These are phyloP conservation scores for Callospermophilus lateralis DNA, from an alignment of 2,113 vertebrate species.

Conservation along the genomic window DNA sequence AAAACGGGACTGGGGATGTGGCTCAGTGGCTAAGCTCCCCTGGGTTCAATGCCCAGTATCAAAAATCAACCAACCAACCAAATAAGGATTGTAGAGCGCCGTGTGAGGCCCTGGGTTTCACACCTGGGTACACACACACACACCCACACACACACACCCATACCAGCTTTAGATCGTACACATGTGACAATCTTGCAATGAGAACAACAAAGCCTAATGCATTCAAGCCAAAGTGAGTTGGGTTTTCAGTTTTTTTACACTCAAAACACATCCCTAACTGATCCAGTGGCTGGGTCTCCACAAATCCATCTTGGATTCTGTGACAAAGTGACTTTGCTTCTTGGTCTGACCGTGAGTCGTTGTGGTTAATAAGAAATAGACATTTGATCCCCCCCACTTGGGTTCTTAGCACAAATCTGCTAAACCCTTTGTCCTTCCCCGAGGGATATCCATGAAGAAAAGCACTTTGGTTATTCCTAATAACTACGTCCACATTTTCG, in stretches of 20 bases:
- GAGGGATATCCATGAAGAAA: background rate
- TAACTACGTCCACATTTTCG: background rate
- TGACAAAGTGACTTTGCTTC: background rate
- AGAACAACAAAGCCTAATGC: background rate
- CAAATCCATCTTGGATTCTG: background rate
- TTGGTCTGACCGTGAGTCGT: background rate
- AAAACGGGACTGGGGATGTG: no score
- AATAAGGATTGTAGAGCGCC: no score
- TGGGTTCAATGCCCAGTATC: no score
- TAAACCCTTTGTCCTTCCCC: background rate
- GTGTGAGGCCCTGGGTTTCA: background rate
- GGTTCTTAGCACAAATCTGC: background rate
- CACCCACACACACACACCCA: no score
- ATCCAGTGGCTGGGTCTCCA: background rate
- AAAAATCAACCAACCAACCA: no score
- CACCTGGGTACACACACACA: rapidly evolving
- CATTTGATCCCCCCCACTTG: no score
- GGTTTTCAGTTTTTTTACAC: background rate
- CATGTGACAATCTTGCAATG: background rate
- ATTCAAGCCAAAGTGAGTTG: background rate
- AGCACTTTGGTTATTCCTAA: background rate
- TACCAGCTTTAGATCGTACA: background rate
- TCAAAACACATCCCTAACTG: background rate
- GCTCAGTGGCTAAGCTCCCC: no score
- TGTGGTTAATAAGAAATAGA: background rate